These are phyloP conservation scores for Mesitornis unicolor DNA, from an alignment of 2,113 vertebrate genomes.

Conservation along the genomic window DNA sequence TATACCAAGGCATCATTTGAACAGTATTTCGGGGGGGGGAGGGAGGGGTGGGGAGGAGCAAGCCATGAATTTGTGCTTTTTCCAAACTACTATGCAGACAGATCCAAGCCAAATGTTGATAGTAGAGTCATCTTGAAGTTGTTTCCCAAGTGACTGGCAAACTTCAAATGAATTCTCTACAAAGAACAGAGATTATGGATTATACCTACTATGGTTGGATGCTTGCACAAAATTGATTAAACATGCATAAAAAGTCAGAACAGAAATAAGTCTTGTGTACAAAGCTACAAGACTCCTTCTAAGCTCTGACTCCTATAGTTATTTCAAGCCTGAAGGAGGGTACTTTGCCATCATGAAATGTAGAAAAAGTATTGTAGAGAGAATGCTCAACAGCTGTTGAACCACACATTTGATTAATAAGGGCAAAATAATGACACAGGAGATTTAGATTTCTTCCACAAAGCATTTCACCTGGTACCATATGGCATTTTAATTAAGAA, in stretches of 20 bases:
- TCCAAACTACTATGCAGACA: neutral
- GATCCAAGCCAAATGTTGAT: neutral
- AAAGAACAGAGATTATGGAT: neutral
- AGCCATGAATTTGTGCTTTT: neutral
- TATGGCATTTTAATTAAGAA: constrained; percentile 31
- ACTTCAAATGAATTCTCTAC: neutral
- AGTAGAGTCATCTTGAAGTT: neutral
- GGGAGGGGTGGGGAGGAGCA: no score
- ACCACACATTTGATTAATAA: neutral
- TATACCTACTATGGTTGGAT: neutral
- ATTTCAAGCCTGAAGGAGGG: neutral
- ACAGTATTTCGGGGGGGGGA: neutral
- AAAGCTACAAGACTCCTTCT: neutral
- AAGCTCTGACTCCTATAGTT: neutral
- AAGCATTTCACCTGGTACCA: constrained; percentile 13
- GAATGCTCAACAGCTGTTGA: neutral
- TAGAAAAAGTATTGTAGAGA: neutral
- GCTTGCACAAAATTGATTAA: neutral
- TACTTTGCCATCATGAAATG: neutral
- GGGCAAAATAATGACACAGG: neutral
- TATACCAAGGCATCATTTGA: neutral
- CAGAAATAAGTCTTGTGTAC: neutral
- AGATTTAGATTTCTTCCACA: neutral
- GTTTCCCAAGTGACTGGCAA: neutral
- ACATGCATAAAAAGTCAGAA: neutral